Evolutionary conservation across 2,888 invertebrate species (phyloP).

Genomic region (Megalurothrips usitatus): DNA sequence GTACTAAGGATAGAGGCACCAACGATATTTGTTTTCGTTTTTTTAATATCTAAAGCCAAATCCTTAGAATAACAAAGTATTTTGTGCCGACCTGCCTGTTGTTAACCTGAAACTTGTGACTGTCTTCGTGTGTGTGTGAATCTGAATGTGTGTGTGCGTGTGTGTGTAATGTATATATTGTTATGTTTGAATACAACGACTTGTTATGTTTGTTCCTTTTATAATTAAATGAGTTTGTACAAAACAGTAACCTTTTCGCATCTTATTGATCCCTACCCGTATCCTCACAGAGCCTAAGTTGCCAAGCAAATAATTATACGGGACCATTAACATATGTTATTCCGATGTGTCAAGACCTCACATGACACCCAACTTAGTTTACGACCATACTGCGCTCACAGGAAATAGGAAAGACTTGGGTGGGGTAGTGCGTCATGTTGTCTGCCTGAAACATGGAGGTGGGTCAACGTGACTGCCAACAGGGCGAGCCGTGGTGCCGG

Average conservation of each 20-base stretch:
- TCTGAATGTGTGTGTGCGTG: slow-evolving; percentile 1
- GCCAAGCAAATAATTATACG: too few species aligned
- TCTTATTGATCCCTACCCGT: too few species aligned
- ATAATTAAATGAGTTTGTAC: slow-evolving; percentile 14
- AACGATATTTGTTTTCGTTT: background rate
- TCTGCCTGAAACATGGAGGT: too few species aligned
- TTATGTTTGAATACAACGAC: slow-evolving; percentile 1
- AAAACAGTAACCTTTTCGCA: background rate
- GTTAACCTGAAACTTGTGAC: slow-evolving; percentile 22
- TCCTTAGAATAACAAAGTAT: slow-evolving; percentile 14
- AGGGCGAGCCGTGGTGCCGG: background rate
- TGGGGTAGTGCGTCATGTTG: too few species aligned
- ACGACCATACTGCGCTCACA: too few species aligned
- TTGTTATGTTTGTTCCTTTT: slow-evolving; percentile 27
- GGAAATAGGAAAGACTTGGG: too few species aligned
- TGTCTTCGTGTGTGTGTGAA: slow-evolving; percentile 11
- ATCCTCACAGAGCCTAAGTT: too few species aligned
- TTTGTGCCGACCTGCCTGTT: slow-evolving; percentile 12
- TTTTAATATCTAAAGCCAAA: background rate
- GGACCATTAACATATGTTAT: too few species aligned
- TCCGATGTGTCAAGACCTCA: too few species aligned
- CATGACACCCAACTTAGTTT: background rate
- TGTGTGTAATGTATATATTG: slow-evolving; percentile 18
- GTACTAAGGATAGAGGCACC: background rate
- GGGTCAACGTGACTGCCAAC: too few species aligned